Percentiles rank a stretch among this genome's conserved stretches.
Conservation (phyloP, 2,797 vertebrate genomes). For the Telmatherina bonti region DNA sequence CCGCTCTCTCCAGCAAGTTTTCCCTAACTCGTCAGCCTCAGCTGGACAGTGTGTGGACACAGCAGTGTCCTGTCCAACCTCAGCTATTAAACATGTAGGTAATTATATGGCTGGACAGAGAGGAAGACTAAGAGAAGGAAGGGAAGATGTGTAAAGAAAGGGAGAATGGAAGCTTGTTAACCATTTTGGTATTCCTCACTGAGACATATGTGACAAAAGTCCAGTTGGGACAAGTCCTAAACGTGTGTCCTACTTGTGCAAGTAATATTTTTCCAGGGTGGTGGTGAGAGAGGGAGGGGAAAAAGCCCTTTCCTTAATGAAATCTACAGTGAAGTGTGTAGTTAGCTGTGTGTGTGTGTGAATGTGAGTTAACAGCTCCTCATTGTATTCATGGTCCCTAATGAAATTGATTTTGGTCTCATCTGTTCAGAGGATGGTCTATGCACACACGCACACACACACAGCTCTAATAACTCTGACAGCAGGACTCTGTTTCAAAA, state of each 20-base stretch:
- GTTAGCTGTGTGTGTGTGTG: constrained; percentile 14
- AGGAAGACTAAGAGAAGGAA: no score
- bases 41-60: constrained; percentile 40
- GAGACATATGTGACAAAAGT: constrained; percentile 50
- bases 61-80: constrained; percentile 65
- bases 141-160: constrained; percentile 2
- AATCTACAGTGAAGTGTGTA: constrained; percentile 39
- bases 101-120: constrained; percentile 63
- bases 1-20: not conserved
- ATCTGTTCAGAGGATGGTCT: constrained; percentile 60
- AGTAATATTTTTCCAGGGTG: constrained; percentile 53
- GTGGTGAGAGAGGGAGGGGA: constrained; percentile 28
- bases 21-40: constrained; percentile 5
- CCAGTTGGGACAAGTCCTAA: constrained; percentile 50
- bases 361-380: constrained; percentile 48
- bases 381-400: constrained; percentile 63
- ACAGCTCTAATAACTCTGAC: constrained; percentile 25
- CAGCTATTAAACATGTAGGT: constrained; percentile 70
- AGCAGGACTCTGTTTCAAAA: constrained; percentile 12
- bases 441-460: not conserved
- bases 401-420: constrained; percentile 77
- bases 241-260: constrained; percentile 57
- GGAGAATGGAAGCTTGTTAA: constrained; percentile 46
- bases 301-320: constrained; percentile 62
- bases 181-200: constrained; percentile 53